A percentile compares a stretch with the other conserved stretches of the same genome.
Evolutionary conservation across 2,113 vertebrate species (phyloP).

Genomic region (Caloenas nicobarica): DNA sequence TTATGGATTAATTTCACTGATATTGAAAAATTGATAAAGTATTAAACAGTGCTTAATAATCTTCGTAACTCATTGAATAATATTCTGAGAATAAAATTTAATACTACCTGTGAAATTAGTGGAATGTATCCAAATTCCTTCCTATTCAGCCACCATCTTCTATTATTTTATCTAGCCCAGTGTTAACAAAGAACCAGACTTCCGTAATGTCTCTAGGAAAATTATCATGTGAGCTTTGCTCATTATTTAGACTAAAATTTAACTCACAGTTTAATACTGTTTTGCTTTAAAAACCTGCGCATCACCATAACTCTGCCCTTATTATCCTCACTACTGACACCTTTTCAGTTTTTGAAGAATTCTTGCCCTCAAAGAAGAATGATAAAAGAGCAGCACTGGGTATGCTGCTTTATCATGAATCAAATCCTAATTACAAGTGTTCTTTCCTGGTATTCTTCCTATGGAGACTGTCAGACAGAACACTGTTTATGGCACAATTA

Average conservation of each 20-base stretch:
- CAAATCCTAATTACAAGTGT: background rate
- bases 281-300: background rate
- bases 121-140: background rate
- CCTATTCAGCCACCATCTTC: background rate
- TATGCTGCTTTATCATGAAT: background rate
- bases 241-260: background rate
- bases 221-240: background rate
- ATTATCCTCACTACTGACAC: background rate
- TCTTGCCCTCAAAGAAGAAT: background rate
- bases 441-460: background rate
- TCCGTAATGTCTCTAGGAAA: background rate
- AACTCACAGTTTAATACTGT: background rate
- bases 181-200: background rate
- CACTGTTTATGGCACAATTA: background rate
- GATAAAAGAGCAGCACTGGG: background rate
- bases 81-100: background rate
- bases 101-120: background rate
- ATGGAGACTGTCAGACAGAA: background rate
- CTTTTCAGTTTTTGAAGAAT: background rate
- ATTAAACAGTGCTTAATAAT: background rate
- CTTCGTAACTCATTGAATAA: background rate
- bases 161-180: background rate
- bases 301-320: background rate
- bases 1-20: background rate
- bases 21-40: background rate